These are phyloP conservation scores for Carassius gibelio DNA, from an alignment of 2,113 vertebrate genomes.

Conservation along the genomic window DNA sequence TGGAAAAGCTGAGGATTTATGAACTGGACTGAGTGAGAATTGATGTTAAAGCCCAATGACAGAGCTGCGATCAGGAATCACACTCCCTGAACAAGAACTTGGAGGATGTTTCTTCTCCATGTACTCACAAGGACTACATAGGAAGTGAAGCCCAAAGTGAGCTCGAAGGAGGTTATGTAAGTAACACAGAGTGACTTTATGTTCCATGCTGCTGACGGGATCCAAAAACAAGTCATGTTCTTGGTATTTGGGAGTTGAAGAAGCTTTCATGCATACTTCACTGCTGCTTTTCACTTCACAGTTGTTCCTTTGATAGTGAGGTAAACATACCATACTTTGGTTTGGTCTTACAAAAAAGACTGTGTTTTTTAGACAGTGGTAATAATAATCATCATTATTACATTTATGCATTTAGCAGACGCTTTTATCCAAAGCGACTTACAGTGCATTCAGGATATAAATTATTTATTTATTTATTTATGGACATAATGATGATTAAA, in stretches of 20 bases:
- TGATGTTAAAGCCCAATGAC: constrained; percentile 29
- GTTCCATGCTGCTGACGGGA: background rate
- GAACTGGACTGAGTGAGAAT: constrained; percentile 8
- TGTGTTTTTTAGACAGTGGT: background rate
- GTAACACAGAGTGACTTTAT: constrained; percentile 52
- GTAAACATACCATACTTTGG: background rate
- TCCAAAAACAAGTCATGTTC: constrained; percentile 17
- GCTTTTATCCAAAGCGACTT: too few relatives aligned
- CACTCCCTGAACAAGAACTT: constrained; percentile 47
- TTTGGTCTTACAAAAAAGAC: background rate
- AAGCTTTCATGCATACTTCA: background rate
- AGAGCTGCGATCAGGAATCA: constrained; percentile 14
- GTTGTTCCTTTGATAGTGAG: background rate
- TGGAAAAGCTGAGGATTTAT: background rate
- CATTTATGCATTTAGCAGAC: too few relatives aligned
- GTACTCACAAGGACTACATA: constrained; percentile 55
- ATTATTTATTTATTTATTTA: too few relatives aligned
- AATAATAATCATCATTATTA: too few relatives aligned
- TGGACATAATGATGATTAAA: too few relatives aligned
- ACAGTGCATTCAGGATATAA: too few relatives aligned
- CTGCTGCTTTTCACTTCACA: background rate
- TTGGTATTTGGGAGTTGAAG: constrained; percentile 12
- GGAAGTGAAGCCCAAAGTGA: constrained; percentile 62
- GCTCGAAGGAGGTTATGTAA: constrained; percentile 67
- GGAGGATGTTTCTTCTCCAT: constrained; percentile 64